Evolutionary conservation across 2,888 invertebrate genomes (phyloP).

Genomic region (Syrista parreyssii): DNA sequence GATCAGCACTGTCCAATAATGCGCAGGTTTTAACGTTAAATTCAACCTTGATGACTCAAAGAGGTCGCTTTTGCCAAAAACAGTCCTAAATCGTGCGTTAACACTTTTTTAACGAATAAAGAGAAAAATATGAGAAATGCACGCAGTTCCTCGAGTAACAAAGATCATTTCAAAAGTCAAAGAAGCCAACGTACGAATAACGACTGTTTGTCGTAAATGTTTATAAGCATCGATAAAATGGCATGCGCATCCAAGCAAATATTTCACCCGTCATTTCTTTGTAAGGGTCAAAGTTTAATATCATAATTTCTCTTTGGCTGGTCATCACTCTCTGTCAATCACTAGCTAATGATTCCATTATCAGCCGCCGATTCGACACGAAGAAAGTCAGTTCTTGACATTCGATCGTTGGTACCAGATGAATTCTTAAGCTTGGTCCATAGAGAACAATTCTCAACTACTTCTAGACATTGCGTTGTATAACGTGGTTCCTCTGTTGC

Average conservation of each 20-base stretch:
- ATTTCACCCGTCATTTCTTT: slow-evolving; percentile 14
- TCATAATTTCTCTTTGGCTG: slow-evolving; percentile 23
- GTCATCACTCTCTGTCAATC: slow-evolving; percentile 25
- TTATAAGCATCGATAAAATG: neutral
- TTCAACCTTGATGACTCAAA: neutral
- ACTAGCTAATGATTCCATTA: slow-evolving; percentile 25
- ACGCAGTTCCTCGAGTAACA: neutral
- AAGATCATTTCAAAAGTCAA: neutral
- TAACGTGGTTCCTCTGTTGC: neutral
- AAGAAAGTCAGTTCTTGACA: slow-evolving; percentile 16
- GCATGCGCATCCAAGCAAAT: slow-evolving; percentile 11
- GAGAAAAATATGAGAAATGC: neutral
- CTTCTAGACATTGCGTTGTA: neutral
- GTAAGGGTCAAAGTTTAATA: slow-evolving; percentile 19
- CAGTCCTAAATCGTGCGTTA: neutral
- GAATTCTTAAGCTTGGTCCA: neutral
- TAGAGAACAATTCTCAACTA: neutral
- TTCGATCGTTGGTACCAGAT: neutral
- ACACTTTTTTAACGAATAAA: neutral
- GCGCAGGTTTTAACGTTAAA: slow-evolving; percentile 2
- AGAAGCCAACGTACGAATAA: neutral
- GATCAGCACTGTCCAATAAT: slow-evolving; percentile 2
- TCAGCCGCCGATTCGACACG: slow-evolving; percentile 18
- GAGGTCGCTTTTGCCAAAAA: neutral
- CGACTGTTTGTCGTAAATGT: slow-evolving; percentile 3